Percentiles rank a stretch among this genome's conserved stretches.
Evolutionary conservation across 2,113 vertebrate species (phyloP).

Genomic region (Mohoua ochrocephala): DNA sequence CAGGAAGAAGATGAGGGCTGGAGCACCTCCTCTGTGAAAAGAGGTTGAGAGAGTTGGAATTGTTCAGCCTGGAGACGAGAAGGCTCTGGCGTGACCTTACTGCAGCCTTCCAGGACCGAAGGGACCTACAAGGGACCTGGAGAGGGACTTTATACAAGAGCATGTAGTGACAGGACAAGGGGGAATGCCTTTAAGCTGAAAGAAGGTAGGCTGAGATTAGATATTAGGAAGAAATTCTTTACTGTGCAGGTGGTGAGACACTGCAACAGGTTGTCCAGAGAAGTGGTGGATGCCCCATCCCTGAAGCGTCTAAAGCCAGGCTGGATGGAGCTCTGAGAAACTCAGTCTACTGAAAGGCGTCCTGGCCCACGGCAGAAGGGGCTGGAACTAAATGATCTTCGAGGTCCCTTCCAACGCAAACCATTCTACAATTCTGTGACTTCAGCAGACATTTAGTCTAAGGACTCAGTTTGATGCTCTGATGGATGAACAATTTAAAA

Average conservation of each 20-base stretch:
- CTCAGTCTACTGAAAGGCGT: not conserved
- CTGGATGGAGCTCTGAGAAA: not conserved
- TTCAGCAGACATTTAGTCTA: not conserved
- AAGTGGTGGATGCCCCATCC: not conserved
- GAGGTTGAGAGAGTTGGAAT: not conserved
- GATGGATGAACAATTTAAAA: not conserved
- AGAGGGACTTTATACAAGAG: not conserved
- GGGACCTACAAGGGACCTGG: not conserved
- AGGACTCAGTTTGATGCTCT: not conserved
- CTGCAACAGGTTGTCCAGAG: not conserved
- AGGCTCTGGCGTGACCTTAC: not conserved
- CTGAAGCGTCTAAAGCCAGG: not conserved
- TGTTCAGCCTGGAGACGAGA: not conserved
- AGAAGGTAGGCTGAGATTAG: not conserved
- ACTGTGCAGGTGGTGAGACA: not conserved
- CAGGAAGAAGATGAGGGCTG: not conserved
- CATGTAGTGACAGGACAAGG: not conserved
- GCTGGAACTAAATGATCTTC: not conserved
- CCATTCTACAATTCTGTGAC: not conserved
- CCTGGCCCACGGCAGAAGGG: rapidly evolving
- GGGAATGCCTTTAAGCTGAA: not conserved
- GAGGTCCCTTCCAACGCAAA: not conserved
- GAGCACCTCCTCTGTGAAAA: not conserved
- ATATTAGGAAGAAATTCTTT: not conserved
- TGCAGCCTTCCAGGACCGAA: not conserved